phyloP scores from a whole-genome alignment of 2,888 invertebrate genomes.

The Drosophila mulleri region DNA sequence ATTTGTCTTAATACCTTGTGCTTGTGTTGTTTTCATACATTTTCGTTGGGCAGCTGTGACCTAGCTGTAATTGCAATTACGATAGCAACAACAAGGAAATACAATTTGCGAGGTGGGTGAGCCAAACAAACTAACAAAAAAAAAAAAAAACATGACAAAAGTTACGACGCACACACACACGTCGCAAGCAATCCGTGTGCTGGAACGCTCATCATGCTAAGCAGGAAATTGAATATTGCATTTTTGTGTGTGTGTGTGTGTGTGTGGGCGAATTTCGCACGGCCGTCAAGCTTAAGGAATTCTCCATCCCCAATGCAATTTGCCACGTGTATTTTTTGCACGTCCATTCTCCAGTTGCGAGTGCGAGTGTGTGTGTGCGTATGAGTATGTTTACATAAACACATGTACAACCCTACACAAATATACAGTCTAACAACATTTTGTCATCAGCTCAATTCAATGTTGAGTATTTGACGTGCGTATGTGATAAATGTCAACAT shows the following conservation, averaged over 20 bases:
- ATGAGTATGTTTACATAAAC: neutral
- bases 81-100: conserved; percentile 39
- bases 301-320: conserved; percentile 18
- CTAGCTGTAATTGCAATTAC: conserved; percentile 48
- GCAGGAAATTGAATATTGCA: conserved; percentile 8
- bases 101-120: conserved; percentile 46
- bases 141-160: conserved; percentile 12
- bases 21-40: conserved; percentile 51
- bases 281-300: neutral
- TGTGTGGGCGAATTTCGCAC: neutral
- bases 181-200: neutral
- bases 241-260: conserved; percentile 8
- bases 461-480: conserved; percentile 12
- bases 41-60: conserved; percentile 55
- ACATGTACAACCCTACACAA: neutral
- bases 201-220: neutral
- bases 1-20: conserved; percentile 37
- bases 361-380: neutral
- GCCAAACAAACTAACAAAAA: conserved; percentile 20
- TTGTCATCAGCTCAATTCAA: conserved; percentile 25
- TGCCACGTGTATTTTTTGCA: conserved; percentile 46
- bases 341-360: neutral
- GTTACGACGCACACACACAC: neutral
- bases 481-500: conserved; percentile 29
- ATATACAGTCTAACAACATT: neutral